These are phyloP conservation scores for Pagetopsis macropterus DNA, from an alignment of 2,797 vertebrate species.

Conservation along the genomic window DNA sequence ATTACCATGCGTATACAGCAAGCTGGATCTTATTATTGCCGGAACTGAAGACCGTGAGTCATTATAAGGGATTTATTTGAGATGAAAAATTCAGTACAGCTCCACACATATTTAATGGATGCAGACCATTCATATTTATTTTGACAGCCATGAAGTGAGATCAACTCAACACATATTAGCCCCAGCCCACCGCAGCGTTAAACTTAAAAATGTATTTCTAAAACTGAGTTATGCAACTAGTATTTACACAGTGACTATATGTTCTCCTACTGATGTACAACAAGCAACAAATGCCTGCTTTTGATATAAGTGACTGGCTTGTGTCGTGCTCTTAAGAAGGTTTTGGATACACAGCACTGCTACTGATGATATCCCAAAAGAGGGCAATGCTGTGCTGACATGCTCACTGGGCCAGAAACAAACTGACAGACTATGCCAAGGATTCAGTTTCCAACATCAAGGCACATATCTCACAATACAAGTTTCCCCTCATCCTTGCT, in stretches of 20 bases:
- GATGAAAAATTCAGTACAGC: slow-evolving; percentile 60
- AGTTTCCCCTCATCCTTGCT: slow-evolving; percentile 75
- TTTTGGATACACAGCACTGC: slow-evolving; percentile 69
- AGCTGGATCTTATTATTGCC: slow-evolving; percentile 77
- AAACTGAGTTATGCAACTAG: slow-evolving; percentile 8
- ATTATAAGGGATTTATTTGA: slow-evolving; percentile 60
- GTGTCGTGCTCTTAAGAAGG: slow-evolving; percentile 59
- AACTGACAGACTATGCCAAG: slow-evolving; percentile 77
- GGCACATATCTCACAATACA: slow-evolving; percentile 75
- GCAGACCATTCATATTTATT: slow-evolving; percentile 42
- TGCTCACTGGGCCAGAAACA: slow-evolving; percentile 78
- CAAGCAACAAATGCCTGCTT: slow-evolving; percentile 37
- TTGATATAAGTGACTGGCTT: slow-evolving; percentile 54
- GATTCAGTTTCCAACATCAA: slow-evolving; percentile 80
- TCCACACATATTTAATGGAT: slow-evolving; percentile 44
- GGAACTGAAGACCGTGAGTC: slow-evolving; percentile 72
- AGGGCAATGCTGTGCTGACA: slow-evolving; percentile 76
- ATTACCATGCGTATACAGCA: slow-evolving; percentile 68
- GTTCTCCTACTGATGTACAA: slow-evolving; percentile 24
- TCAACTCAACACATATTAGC: slow-evolving; percentile 41
- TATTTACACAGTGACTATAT: not conserved
- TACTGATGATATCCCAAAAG: slow-evolving; percentile 70
- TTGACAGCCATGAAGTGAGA: slow-evolving; percentile 43
- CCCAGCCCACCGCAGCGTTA: slow-evolving; percentile 8
- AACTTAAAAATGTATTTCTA: slow-evolving; percentile 48